Evolutionary conservation across 2,797 vertebrate species (phyloP).

Genomic region (Semotilus atromaculatus): DNA sequence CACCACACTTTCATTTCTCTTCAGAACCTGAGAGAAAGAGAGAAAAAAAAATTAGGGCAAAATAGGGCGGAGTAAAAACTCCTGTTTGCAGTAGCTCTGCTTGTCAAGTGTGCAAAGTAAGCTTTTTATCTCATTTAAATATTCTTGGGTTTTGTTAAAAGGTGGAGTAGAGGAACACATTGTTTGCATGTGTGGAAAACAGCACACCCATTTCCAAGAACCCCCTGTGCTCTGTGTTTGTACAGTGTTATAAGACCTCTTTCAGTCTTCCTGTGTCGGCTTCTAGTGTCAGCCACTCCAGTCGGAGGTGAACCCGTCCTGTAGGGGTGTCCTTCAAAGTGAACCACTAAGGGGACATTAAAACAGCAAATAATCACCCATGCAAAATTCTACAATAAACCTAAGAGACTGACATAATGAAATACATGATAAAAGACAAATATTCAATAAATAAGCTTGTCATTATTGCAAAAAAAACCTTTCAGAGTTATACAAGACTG

Average conservation of each 20-base stretch:
- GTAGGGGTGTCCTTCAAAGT: conserved; percentile 82
- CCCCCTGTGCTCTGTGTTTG: background rate
- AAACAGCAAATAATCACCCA: background rate
- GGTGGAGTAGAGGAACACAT: conserved; percentile 4
- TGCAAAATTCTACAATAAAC: background rate
- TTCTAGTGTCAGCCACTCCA: conserved; percentile 89
- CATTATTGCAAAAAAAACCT: background rate
- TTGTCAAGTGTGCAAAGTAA: conserved; percentile 14
- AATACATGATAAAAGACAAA: background rate
- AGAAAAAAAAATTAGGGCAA: background rate
- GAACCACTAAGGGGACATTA: conserved; percentile 82
- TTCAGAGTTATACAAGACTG: background rate
- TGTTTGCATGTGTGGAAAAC: conserved; percentile 4
- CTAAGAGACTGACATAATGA: background rate
- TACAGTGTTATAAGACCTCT: conserved; percentile 74
- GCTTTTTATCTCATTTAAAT: background rate
- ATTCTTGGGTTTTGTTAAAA: background rate
- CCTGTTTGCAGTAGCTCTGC: background rate
- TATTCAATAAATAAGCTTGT: background rate
- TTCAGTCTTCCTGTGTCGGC: conserved; percentile 81
- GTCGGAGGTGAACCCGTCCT: conserved; percentile 84
- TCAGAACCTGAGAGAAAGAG: conserved; percentile 77
- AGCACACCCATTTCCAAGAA: conserved; percentile 12
- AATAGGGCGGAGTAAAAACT: background rate
- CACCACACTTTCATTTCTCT: conserved; percentile 79